A percentile compares a stretch with the other conserved stretches of the same genome.
These are phyloP conservation scores for Carettochelys insculpta DNA, from an alignment of 2,113 vertebrate genomes.

Conservation along the genomic window DNA sequence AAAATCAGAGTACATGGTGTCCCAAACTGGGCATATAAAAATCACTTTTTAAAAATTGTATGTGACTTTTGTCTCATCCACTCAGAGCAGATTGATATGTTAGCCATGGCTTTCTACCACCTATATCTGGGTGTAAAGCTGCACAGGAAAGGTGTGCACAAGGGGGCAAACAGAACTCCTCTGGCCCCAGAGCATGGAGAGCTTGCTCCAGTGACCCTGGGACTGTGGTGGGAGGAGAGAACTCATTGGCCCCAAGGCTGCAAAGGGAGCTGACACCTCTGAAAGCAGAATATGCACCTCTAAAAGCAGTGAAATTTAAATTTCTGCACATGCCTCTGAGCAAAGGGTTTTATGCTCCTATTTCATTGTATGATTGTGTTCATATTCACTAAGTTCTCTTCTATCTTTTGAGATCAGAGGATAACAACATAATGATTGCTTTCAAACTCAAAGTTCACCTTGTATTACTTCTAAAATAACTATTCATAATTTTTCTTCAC, in stretches of 20 bases:
- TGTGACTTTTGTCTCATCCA: neutral
- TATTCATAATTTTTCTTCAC: neutral
- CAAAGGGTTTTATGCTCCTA: neutral
- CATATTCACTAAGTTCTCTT: neutral
- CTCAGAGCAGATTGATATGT: accelerated
- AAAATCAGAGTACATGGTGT: neutral
- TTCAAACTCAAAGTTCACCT: constrained; percentile 16
- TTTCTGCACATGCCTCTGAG: too few relatives aligned
- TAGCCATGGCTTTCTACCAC: neutral
- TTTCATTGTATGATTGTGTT: neutral
- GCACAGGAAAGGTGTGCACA: neutral
- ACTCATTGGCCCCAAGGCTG: too few relatives aligned
- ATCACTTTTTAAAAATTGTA: neutral
- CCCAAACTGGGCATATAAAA: neutral
- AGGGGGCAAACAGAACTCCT: too few relatives aligned
- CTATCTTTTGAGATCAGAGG: neutral
- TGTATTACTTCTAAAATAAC: constrained; percentile 3
- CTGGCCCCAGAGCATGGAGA: too few relatives aligned
- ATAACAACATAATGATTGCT: constrained; percentile 18
- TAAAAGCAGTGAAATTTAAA: too few relatives aligned
- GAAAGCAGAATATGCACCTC: too few relatives aligned
- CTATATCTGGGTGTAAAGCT: neutral
- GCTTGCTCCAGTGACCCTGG: too few relatives aligned
- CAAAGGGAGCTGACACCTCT: too few relatives aligned
- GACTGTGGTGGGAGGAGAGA: too few relatives aligned